phyloP scores from a whole-genome alignment of 2,797 vertebrate genomes.

The Anas bahamensis region DNA sequence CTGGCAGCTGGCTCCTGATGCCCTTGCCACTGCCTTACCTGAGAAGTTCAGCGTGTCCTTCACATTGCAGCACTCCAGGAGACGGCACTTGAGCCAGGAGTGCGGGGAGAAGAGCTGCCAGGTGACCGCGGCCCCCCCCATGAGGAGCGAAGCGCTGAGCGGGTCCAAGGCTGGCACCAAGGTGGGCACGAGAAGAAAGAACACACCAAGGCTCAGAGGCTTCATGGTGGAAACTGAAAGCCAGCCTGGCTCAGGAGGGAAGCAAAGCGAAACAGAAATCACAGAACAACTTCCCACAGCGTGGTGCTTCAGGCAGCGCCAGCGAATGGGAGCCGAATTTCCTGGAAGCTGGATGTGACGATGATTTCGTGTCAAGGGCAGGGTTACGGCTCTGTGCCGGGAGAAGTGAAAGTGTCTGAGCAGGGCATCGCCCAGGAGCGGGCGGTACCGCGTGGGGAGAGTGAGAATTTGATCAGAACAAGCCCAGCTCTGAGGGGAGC shows the following conservation, averaged over 20 bases:
- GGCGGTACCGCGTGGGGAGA: not conserved
- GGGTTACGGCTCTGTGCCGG: not conserved
- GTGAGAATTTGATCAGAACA: not conserved
- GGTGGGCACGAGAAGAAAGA: not conserved
- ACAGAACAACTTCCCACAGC: not conserved
- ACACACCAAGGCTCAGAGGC: not conserved
- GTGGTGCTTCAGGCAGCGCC: not conserved
- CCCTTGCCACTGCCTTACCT: not conserved
- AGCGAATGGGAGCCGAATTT: not conserved
- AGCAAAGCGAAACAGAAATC: constrained; percentile 14
- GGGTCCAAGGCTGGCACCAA: not conserved
- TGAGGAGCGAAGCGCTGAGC: not conserved
- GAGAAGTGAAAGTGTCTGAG: not conserved
- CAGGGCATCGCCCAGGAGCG: not conserved
- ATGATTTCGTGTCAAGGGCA: not conserved
- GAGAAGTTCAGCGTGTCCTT: not conserved
- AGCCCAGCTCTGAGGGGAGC: not conserved
- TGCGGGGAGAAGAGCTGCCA: constrained; percentile 4
- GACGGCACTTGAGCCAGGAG: constrained; percentile 6
- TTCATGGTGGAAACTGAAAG: not conserved
- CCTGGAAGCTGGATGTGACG: not conserved
- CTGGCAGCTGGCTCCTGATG: not conserved
- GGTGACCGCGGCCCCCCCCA: not conserved
- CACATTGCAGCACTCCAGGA: constrained; percentile 16
- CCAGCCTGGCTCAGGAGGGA: not conserved